Percentiles rank a stretch among this genome's conserved stretches.
phyloP scores from a whole-genome alignment of 2,888 invertebrate genomes.

The Germaria angustata region DNA sequence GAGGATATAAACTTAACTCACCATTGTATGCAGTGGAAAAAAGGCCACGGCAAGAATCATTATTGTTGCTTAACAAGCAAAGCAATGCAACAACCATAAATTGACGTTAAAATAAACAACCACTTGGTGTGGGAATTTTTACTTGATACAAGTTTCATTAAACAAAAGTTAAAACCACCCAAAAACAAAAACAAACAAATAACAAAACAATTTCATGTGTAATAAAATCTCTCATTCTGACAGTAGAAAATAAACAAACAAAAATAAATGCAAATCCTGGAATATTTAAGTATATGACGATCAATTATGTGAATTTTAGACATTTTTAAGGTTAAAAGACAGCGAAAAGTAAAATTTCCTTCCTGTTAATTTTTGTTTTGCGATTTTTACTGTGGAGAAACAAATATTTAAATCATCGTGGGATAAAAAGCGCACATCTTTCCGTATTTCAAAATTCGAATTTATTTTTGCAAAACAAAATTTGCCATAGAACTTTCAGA shows the following conservation, averaged over 20 bases:
- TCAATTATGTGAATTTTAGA: constrained; percentile 27
- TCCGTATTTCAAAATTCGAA: too few relatives aligned
- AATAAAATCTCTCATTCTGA: constrained; percentile 40
- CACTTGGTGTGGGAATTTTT: constrained; percentile 68
- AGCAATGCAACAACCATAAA: constrained; percentile 49
- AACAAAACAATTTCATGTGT: constrained; percentile 47
- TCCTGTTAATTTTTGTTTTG: too few relatives aligned
- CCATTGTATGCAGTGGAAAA: background rate
- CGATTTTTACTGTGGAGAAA: too few relatives aligned
- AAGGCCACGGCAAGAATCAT: constrained; percentile 37
- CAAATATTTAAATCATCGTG: background rate
- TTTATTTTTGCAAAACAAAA: too few relatives aligned
- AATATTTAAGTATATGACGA: constrained; percentile 24
- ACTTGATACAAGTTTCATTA: constrained; percentile 41
- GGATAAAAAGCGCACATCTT: background rate
- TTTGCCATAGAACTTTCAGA: too few relatives aligned
- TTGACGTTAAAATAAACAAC: constrained; percentile 66
- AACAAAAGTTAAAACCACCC: constrained; percentile 29
- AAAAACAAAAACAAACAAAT: constrained; percentile 42
- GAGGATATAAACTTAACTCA: constrained; percentile 8
- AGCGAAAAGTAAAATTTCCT: background rate
- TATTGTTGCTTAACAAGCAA: constrained; percentile 62
- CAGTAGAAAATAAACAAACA: constrained; percentile 2
- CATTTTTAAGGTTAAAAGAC: constrained; percentile 28
- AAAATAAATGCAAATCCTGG: constrained; percentile 13